Percentiles rank a stretch among this genome's conserved stretches.
Conservation (phyloP, 2,888 invertebrate species). For the Eulithis prunata region DNA sequence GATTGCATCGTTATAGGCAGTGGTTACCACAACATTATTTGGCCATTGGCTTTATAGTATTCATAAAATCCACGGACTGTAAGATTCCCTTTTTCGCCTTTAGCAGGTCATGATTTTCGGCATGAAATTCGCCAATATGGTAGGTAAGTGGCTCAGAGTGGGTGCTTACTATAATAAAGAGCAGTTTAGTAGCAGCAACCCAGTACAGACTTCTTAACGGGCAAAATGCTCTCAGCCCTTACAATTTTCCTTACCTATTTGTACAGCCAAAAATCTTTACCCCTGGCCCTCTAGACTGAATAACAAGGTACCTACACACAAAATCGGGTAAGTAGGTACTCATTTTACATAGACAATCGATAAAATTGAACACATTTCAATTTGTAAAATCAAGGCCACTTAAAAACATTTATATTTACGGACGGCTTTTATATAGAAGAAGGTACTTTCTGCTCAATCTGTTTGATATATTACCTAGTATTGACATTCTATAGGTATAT, state of each 20-base stretch:
- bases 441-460: conserved; percentile 16
- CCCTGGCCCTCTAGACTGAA: too few species aligned
- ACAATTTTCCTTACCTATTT: not conserved
- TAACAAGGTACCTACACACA: not conserved
- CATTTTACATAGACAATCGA: conserved; percentile 1
- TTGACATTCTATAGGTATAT: not conserved
- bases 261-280: not conserved
- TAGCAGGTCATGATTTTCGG: too few species aligned
- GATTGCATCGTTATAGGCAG: too few species aligned
- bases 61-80: too few species aligned
- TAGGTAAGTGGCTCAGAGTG: too few species aligned
- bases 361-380: conserved; percentile 64
- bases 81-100: too few species aligned
- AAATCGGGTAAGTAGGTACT: not conserved
- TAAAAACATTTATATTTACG: conserved; percentile 55
- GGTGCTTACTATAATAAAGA: too few species aligned
- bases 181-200: too few species aligned
- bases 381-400: conserved; percentile 63
- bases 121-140: too few species aligned
- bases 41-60: too few species aligned
- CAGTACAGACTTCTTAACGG: too few species aligned
- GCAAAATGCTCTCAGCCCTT: not conserved
- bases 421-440: conserved; percentile 56
- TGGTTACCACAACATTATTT: too few species aligned
- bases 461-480: not conserved